These are phyloP conservation scores for Oplegnathus fasciatus DNA, from an alignment of 2,113 vertebrate genomes.

Conservation along the genomic window DNA sequence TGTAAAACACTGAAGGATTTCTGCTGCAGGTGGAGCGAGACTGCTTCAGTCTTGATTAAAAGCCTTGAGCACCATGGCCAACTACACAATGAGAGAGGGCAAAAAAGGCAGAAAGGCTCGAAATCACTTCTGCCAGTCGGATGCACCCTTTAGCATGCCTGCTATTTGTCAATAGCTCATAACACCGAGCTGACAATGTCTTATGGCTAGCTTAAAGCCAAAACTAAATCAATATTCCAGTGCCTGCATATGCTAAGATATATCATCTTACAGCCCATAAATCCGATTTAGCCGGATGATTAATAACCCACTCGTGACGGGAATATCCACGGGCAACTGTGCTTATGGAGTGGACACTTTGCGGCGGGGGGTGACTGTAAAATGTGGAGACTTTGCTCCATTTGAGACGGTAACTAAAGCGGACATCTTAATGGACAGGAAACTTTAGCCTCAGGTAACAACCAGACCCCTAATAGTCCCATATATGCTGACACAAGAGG, in stretches of 20 bases:
- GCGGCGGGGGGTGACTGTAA: constrained; percentile 17
- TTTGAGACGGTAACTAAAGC: constrained; percentile 31
- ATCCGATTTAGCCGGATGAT: constrained; percentile 57
- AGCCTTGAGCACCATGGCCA: constrained; percentile 21
- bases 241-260: constrained; percentile 41
- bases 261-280: constrained; percentile 53
- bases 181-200: constrained; percentile 36
- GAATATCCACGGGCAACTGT: constrained; percentile 27
- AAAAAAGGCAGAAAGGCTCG: constrained; percentile 11
- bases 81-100: constrained; percentile 11
- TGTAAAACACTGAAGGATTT: constrained; percentile 31
- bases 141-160: neutral
- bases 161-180: constrained; percentile 50
- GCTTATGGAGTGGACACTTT: constrained; percentile 23
- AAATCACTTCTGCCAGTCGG: neutral
- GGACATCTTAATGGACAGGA: constrained; percentile 37
- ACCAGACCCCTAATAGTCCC: neutral
- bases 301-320: constrained; percentile 45
- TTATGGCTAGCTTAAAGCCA: constrained; percentile 53
- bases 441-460: constrained; percentile 17
- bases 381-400: neutral
- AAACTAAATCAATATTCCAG: constrained; percentile 62
- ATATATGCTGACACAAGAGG: neutral
- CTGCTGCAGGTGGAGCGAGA: neutral
- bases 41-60: constrained; percentile 28